Evolutionary conservation across 1,140 invertebrate genomes (phyloP).

Genomic region (Zelostemma sp.): DNA sequence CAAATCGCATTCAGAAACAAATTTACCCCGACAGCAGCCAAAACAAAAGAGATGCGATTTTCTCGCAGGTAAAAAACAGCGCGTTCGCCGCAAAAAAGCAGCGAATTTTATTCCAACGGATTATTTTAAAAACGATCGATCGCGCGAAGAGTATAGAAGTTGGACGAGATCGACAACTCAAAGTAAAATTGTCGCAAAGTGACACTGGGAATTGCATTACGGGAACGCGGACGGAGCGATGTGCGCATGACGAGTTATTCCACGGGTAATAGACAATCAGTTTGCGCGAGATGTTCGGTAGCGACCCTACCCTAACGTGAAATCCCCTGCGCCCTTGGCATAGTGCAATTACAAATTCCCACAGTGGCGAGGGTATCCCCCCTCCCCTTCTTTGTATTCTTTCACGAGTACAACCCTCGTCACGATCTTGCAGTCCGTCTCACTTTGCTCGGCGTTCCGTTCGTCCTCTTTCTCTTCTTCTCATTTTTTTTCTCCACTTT

Average conservation of each 20-base stretch:
- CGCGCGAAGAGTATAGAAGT: too few species aligned
- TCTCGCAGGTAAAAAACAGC: too few species aligned
- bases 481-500: constrained; percentile 16
- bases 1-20: too few species aligned
- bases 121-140: too few species aligned
- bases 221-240: background rate
- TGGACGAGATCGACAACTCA: too few species aligned
- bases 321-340: constrained; percentile 46
- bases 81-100: too few species aligned
- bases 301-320: constrained; percentile 17
- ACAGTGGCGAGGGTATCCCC: constrained; percentile 53
- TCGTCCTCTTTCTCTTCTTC: constrained; percentile 13
- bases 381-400: constrained; percentile 31
- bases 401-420: constrained; percentile 43
- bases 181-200: background rate
- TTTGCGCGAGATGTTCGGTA: constrained; percentile 23
- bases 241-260: constrained; percentile 21
- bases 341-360: constrained; percentile 64
- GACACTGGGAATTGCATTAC: background rate
- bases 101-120: too few species aligned
- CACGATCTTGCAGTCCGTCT: constrained; percentile 34
- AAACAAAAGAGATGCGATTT: too few species aligned
- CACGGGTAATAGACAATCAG: constrained; percentile 49
- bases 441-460: constrained; percentile 3
- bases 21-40: too few species aligned